A percentile compares a stretch with the other conserved stretches of the same genome.
phyloP scores from a whole-genome alignment of 2,113 vertebrate genomes.

The Gracilinanus agilis region DNA sequence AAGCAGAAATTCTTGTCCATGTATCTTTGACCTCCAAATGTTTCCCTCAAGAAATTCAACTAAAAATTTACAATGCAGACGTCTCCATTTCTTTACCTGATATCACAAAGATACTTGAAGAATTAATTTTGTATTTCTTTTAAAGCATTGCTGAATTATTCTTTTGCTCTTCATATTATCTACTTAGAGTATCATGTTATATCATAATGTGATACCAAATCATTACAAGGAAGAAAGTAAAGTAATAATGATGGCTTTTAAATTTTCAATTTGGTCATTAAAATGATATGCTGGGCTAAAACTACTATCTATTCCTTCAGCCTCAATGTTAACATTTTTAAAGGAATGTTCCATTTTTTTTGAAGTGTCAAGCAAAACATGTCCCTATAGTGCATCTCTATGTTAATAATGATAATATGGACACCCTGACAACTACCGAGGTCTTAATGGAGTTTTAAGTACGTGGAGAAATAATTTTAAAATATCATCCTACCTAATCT shows the following conservation, averaged over 20 bases:
- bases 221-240: not conserved
- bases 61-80: not conserved
- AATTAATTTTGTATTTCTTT: not conserved
- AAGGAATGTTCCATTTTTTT: not conserved
- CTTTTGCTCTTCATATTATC: not conserved
- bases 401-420: not conserved
- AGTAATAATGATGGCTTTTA: not conserved
- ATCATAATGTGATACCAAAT: not conserved
- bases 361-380: not conserved
- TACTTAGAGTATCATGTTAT: not conserved
- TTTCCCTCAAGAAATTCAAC: not conserved
- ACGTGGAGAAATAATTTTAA: not conserved
- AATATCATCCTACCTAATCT: not conserved
- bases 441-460: not conserved
- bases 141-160: not conserved
- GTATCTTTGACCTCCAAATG: not conserved
- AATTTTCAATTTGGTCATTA: not conserved
- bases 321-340: not conserved
- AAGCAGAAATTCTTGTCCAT: not conserved
- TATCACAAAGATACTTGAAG: not conserved
- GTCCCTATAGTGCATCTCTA: not conserved
- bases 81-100: not conserved
- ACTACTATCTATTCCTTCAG: not conserved
- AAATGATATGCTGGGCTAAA: not conserved
- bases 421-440: not conserved